Base-by-base conservation (phyloP, 2,113 vertebrate genomes). In the Archilochus colubris region DNA sequence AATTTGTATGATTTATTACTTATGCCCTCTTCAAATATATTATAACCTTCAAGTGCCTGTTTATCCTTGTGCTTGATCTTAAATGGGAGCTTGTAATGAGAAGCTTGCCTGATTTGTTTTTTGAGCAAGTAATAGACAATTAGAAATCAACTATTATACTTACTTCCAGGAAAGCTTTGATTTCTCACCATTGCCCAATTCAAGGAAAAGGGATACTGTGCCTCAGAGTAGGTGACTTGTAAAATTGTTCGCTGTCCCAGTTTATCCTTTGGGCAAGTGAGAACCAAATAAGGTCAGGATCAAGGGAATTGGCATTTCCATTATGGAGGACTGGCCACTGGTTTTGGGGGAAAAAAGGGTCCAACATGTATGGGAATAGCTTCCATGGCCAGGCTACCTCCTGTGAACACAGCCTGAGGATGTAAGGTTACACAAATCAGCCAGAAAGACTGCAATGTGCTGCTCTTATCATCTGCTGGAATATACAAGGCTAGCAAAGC, bases 1-100 rank as follows among this genome's bases (percentile, higher is more conserved):
- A 88, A 95, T 88, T 86, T 85, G 44, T 73, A 58, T 82, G 59
- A 89, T 92, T 93, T 83, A 93, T 88, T 89, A 89, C 87, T 53
- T 40, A n/a, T 46, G 67, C 8, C 11, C 44, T 74, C 31, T 91
- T 95, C 77, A 91, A 79, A 82, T 58, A 85, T 40, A 40, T 89
- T 72, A 94, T 91, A 85, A 76, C 46, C 59, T 95, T 70, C 48
- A 93, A 84, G 74, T 61, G 87, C 33, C 74, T 92, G 81, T 53
- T 64, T 84, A 86, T 64, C 69, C 62, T 72, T 78, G 43, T 86
- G 58, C 75, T 82, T 68, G 25, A 72, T 94, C 58, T 87, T 70
- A 61, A 95, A 22, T 30, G 44, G 89, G 78, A 94, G 77, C 53
- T 48, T 38, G 28, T 75, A 89, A 92, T 30, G 57, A 88, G 61